A percentile compares a stretch with the other conserved stretches of the same genome.
Evolutionary conservation across 2,888 invertebrate species (phyloP).

Genomic region (Hartigia nigra): DNA sequence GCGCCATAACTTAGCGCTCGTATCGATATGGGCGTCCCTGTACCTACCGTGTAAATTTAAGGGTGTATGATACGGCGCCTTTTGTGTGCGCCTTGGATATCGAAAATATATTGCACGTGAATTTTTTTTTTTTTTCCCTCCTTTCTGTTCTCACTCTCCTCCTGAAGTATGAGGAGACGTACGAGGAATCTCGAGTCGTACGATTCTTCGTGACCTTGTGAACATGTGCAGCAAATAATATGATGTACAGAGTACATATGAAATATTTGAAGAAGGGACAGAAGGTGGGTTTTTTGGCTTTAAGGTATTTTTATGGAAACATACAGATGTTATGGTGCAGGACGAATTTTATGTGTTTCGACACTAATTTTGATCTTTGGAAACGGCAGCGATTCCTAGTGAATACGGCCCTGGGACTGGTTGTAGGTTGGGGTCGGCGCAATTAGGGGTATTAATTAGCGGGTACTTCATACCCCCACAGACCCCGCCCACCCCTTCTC

Average conservation of each 20-base stretch:
- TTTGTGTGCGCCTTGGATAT: constrained; percentile 20
- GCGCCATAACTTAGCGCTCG: constrained; percentile 59
- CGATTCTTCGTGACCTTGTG: neutral
- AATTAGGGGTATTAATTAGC: constrained; percentile 66
- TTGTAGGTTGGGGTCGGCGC: constrained; percentile 52
- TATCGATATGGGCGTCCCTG: constrained; percentile 49
- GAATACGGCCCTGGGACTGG: constrained; percentile 48
- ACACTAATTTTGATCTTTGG: neutral
- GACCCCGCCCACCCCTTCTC: constrained; percentile 33
- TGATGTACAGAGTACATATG: neutral
- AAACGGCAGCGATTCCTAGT: constrained; percentile 21
- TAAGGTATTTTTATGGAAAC: neutral
- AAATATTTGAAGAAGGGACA: neutral
- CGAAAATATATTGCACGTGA: constrained; percentile 34
- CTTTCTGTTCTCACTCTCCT: constrained; percentile 13
- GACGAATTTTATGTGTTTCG: neutral
- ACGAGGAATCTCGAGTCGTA: neutral
- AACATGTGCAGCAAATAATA: neutral
- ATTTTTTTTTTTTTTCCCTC: constrained; percentile 10
- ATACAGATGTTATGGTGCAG: neutral
- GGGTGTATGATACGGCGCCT: constrained; percentile 38
- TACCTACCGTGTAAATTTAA: constrained; percentile 49
- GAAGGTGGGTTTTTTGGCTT: neutral
- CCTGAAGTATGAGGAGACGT: neutral
- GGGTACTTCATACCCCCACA: constrained; percentile 56